Conservation (phyloP, 2,888 invertebrate species). For the Apamea monoglypha region DNA sequence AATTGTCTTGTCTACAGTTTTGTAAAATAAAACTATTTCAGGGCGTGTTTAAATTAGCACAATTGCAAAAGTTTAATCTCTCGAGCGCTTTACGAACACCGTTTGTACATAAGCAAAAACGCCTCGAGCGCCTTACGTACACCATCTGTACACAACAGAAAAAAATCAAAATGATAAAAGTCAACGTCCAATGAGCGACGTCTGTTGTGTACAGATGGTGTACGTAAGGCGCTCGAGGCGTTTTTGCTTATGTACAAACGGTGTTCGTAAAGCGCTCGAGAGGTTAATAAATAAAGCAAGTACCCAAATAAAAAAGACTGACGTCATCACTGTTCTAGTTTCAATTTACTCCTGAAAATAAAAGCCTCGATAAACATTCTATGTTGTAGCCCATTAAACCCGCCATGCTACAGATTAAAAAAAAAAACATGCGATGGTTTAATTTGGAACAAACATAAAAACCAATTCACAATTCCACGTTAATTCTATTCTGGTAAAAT, state of each 20-base stretch:
- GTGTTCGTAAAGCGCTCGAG: too few relatives aligned
- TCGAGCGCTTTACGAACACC: too few relatives aligned
- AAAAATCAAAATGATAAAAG: too few relatives aligned
- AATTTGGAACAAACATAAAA: slow-evolving; percentile 18
- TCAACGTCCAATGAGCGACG: too few relatives aligned
- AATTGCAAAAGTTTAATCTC: neutral
- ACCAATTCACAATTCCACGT: slow-evolving; percentile 2
- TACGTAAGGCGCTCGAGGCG: too few relatives aligned
- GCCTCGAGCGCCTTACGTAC: too few relatives aligned
- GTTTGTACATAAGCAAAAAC: too few relatives aligned
- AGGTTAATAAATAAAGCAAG: neutral
- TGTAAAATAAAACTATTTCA: neutral
- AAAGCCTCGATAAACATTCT: slow-evolving; percentile 3
- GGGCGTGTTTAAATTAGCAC: neutral
- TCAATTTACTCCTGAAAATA: slow-evolving; percentile 5
- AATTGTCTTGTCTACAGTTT: neutral
- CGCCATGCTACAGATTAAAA: neutral
- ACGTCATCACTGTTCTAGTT: neutral
- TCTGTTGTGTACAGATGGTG: too few relatives aligned
- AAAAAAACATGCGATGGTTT: slow-evolving; percentile 16
- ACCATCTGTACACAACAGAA: too few relatives aligned
- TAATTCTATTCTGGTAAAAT: slow-evolving; percentile 27
- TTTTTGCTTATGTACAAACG: too few relatives aligned
- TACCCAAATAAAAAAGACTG: too few relatives aligned
- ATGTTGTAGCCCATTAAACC: neutral